phyloP scores from a whole-genome alignment of 2,113 vertebrate genomes.

The Dolichallabes microphthalmus region DNA sequence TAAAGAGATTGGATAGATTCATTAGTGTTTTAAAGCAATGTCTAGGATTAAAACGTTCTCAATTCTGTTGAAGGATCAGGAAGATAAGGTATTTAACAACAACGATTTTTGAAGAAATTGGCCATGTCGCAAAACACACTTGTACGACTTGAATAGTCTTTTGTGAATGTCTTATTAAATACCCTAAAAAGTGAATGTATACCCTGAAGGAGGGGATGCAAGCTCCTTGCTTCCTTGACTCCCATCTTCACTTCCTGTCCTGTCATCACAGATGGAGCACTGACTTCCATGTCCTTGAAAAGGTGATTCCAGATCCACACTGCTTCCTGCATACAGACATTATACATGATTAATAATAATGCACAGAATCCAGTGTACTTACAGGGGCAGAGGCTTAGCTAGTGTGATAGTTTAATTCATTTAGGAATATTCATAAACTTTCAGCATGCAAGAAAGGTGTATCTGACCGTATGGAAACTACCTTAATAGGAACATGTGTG shows the following conservation, averaged over 20 bases:
- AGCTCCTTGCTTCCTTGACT: constrained; percentile 36
- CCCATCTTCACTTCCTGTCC: constrained; percentile 51
- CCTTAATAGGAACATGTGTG: not conserved
- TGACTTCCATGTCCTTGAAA: constrained; percentile 31
- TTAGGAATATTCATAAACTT: not conserved
- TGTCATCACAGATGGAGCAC: constrained; percentile 52
- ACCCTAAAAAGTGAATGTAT: not conserved
- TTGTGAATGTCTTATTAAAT: not conserved
- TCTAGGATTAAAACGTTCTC: too few species aligned
- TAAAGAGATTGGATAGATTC: too few species aligned
- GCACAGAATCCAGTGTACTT: not conserved
- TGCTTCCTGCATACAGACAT: constrained; percentile 30
- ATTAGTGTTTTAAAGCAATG: too few species aligned
- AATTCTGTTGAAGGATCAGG: too few species aligned
- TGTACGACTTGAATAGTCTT: too few species aligned
- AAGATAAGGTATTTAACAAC: too few species aligned
- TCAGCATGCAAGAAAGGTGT: not conserved
- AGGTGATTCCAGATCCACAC: constrained; percentile 23
- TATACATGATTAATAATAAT: too few species aligned
- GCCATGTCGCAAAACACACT: too few species aligned
- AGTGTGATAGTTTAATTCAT: not conserved
- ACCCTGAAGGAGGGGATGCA: constrained; percentile 48
- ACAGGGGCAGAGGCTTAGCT: too few species aligned
- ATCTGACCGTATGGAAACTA: not conserved
- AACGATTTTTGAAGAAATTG: too few species aligned